These are phyloP conservation scores for Tetrapedia diversipes DNA, from an alignment of 2,888 invertebrate genomes.

Conservation along the genomic window DNA sequence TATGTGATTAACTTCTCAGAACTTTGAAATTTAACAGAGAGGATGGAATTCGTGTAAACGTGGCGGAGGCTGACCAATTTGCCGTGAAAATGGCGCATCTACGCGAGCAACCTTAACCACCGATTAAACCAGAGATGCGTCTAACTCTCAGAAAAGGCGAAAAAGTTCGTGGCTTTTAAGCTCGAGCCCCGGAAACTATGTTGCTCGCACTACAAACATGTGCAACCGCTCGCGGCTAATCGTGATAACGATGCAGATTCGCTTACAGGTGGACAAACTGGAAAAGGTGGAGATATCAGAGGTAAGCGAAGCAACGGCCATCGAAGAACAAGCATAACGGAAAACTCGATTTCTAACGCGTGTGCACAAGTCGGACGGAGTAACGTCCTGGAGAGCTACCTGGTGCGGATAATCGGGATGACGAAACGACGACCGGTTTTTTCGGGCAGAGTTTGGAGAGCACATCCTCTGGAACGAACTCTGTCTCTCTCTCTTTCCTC, in stretches of 20 bases:
- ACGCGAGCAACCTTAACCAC: too few relatives aligned
- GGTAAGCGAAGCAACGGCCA: slow-evolving; percentile 35
- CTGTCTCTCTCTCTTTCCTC: slow-evolving; percentile 44
- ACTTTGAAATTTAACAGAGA: too few relatives aligned
- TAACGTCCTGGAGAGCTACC: slow-evolving; percentile 65
- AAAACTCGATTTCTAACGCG: slow-evolving; percentile 61
- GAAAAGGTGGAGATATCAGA: slow-evolving; percentile 52
- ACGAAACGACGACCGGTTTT: slow-evolving; percentile 72
- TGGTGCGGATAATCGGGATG: slow-evolving; percentile 68
- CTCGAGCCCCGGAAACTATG: not conserved
- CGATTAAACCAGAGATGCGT: slow-evolving; percentile 11
- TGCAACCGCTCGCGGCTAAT: slow-evolving; percentile 39
- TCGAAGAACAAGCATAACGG: slow-evolving; percentile 45
- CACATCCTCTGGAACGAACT: slow-evolving; percentile 63
- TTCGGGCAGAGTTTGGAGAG: slow-evolving; percentile 62
- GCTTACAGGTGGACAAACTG: not conserved
- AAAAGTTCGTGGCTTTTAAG: not conserved
- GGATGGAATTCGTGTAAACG: too few relatives aligned
- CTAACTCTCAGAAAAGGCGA: not conserved
- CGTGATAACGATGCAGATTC: slow-evolving; percentile 28
- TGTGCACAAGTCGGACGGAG: slow-evolving; percentile 49
- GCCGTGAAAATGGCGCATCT: too few relatives aligned
- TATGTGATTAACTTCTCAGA: too few relatives aligned
- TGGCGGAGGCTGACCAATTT: too few relatives aligned
- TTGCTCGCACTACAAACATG: not conserved